These are phyloP conservation scores for Pardalotus punctatus DNA, from an alignment of 2,113 vertebrate species.

Conservation along the genomic window DNA sequence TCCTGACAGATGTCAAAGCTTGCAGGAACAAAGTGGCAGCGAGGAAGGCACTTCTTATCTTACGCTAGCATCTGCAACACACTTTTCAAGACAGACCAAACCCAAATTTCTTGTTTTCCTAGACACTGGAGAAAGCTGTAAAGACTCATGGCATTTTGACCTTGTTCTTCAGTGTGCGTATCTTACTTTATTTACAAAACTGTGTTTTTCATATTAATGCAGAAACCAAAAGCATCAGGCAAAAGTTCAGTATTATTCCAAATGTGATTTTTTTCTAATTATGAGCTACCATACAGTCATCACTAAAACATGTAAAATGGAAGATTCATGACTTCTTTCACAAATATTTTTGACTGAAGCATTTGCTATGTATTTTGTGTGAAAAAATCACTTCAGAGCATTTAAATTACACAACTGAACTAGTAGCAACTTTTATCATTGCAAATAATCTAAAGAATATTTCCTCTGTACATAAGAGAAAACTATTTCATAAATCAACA, in stretches of 20 bases:
- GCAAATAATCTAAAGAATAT: background rate
- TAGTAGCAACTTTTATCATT: background rate
- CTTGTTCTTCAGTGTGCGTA: fast-evolving
- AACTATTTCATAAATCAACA: background rate
- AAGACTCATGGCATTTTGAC: background rate
- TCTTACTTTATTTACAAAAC: background rate
- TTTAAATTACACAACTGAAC: background rate
- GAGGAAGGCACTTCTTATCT: background rate
- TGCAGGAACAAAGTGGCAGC: background rate
- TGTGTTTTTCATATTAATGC: background rate
- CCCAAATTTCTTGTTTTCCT: background rate
- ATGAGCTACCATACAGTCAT: background rate
- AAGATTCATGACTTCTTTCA: background rate
- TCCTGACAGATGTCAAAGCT: background rate
- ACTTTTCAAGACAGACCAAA: background rate
- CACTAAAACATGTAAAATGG: background rate
- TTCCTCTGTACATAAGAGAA: background rate
- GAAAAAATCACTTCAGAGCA: background rate
- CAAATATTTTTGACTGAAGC: background rate
- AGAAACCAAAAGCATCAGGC: background rate
- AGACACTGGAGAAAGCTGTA: background rate
- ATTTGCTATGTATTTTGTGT: background rate
- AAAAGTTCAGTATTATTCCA: background rate
- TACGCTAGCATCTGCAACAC: background rate
- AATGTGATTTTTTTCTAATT: background rate